Evolutionary conservation across 53 echinoderm and acorn worm species (phyloP), one percentile per base, ranked within the genome.

Genomic region (Arbacia lixula): DNA sequence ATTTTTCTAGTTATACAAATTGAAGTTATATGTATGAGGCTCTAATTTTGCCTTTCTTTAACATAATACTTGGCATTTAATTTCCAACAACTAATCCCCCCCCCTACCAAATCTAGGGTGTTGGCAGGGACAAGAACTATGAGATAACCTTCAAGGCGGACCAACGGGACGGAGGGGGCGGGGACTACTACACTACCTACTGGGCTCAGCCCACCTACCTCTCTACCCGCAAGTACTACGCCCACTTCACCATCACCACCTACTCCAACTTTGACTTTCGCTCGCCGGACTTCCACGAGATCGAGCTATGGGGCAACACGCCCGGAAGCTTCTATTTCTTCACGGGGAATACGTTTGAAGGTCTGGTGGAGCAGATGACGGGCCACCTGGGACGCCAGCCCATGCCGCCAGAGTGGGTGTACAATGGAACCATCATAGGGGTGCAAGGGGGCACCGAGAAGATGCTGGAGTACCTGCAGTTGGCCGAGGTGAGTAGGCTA

Each of bases 151-250:
- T 97, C 57, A 11, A 62, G 22, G 92, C 94, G 37, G 88, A 97
- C 73, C 67, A 80, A 41, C 37, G 71, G 10, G 90, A 88, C 36
- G 88, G 88, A 3, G 98, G 93, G 16, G 97, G 97, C 55, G 98
- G 98, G 9, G 98, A 94, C 71, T 97, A 97, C 50, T 84, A 94
- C 76, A 91, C 98, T 26, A 97, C 98, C 31, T 97, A 97, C 82
- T 97, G 92, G 94, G 91, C 90, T 3, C 91, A 94, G 54, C 98
- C 98, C 12, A 97, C 98, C 1, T 94, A 94, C 80, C 84, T 92
- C 20, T 97, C 98, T 19, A 85, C 94, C 0, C 85, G 90, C 32
- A 86, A 86, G 78, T 97, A 89, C 66, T 88, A 85, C 75, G 90
- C 85, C 37, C 98, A 97, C 84, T 92, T 90, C 36, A 83, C 89